phyloP scores from a whole-genome alignment of 2,113 vertebrate species.

The Morone saxatilis region DNA sequence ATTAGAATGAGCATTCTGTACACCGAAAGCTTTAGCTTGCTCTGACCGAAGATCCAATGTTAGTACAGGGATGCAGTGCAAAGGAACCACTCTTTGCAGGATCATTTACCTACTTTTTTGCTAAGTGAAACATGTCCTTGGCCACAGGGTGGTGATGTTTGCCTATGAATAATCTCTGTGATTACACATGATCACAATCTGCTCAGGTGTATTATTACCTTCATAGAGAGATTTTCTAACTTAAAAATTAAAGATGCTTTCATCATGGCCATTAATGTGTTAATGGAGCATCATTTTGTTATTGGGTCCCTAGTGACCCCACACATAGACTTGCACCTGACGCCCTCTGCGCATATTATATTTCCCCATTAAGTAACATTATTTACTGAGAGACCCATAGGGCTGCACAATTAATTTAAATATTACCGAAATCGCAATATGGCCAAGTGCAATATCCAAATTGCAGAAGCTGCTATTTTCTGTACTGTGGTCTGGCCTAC shows the following conservation, averaged over 20 bases:
- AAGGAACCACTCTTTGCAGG: background rate
- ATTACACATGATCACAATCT: background rate
- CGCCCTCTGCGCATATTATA: background rate
- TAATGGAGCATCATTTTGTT: background rate
- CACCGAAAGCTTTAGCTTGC: no score
- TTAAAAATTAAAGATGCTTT: background rate
- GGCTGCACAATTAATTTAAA: no score
- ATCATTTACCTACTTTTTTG: background rate
- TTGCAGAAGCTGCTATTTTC: no score
- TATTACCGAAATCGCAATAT: no score
- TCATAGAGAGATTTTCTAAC: background rate
- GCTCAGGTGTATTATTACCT: background rate
- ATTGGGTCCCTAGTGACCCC: background rate
- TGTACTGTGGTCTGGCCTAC: no score
- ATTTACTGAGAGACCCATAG: background rate
- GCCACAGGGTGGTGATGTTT: slow-evolving; percentile 80
- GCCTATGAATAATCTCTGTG: slow-evolving; percentile 45
- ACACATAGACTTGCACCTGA: background rate
- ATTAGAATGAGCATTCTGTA: background rate
- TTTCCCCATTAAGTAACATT: background rate
- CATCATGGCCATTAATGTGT: background rate
- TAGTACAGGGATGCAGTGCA: background rate
- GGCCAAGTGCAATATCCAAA: no score
- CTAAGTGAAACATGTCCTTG: slow-evolving; percentile 16
- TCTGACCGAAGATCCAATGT: background rate